These are phyloP conservation scores for Dolichallabes microphthalmus DNA, from an alignment of 2,113 vertebrate species.

Conservation along the genomic window DNA sequence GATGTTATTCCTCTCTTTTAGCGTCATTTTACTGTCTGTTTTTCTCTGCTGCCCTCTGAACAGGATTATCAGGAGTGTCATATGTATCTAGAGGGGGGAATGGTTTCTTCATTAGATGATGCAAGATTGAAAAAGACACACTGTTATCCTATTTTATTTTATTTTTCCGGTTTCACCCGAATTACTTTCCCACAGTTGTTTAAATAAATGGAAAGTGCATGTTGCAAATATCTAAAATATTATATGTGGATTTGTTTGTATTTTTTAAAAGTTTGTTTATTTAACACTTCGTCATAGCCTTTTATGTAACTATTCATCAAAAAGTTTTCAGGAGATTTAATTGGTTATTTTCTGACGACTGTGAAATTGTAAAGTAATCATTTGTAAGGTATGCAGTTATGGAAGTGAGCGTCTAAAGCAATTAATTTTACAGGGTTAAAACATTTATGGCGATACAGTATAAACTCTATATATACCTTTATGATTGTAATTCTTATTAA, in stretches of 20 bases:
- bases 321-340: neutral
- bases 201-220: neutral
- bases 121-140: conserved; percentile 48
- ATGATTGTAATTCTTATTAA: neutral
- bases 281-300: neutral
- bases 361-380: neutral
- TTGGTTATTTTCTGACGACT: neutral
- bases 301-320: neutral
- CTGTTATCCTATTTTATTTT: conserved; percentile 26
- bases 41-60: conserved; percentile 39
- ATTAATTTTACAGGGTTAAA: neutral
- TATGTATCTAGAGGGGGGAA: conserved; percentile 26
- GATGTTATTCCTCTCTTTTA: conserved; percentile 45
- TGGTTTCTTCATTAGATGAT: conserved; percentile 55
- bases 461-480: too few relatives aligned
- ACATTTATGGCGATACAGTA: too few relatives aligned
- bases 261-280: neutral
- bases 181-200: neutral
- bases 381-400: neutral
- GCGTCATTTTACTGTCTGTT: conserved; percentile 39
- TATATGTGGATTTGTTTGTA: neutral
- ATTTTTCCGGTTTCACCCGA: neutral
- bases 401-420: neutral
- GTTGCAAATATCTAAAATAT: neutral
- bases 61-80: conserved; percentile 35